Evolutionary conservation across 1,140 invertebrate species (phyloP).

Genomic region (Mya arenaria): DNA sequence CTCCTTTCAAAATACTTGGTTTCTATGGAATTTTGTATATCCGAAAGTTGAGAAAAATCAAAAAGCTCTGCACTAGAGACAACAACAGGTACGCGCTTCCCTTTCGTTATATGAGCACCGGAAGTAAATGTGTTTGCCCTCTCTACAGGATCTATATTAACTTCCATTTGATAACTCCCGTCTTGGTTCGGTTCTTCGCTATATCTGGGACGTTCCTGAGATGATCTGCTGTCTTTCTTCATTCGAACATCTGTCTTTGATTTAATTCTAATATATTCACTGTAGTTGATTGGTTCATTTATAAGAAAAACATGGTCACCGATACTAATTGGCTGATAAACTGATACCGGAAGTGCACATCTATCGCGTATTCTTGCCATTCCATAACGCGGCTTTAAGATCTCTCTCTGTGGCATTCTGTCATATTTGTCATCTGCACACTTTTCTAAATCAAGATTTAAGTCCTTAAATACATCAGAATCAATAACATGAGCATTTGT

Average conservation of each 20-base stretch:
- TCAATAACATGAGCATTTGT: conserved; percentile 41
- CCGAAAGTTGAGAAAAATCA: conserved; percentile 38
- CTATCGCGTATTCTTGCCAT: conserved; percentile 17
- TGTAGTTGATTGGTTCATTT: conserved; percentile 43
- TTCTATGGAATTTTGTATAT: conserved; percentile 18
- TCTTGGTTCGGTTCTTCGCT: too few relatives aligned
- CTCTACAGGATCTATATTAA: background rate
- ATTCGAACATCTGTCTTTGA: conserved; percentile 13
- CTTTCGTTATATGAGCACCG: background rate
- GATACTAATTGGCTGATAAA: conserved; percentile 42
- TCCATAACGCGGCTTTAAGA: background rate
- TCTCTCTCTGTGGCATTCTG: background rate
- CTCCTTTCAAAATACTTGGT: conserved; percentile 23
- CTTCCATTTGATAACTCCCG: too few relatives aligned
- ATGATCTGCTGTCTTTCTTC: conserved; percentile 16
- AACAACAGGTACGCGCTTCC: conserved; percentile 24
- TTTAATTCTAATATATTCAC: conserved; percentile 23
- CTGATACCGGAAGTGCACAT: conserved; percentile 47
- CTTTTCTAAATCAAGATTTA: background rate
- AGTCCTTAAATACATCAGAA: conserved; percentile 2
- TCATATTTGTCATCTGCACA: background rate
- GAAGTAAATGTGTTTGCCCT: background rate
- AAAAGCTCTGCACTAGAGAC: conserved; percentile 45
- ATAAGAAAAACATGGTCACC: conserved; percentile 40
- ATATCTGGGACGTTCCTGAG: background rate